phyloP scores from a whole-genome alignment of 2,797 vertebrate species.

The Pyrrhura leucotis region DNA sequence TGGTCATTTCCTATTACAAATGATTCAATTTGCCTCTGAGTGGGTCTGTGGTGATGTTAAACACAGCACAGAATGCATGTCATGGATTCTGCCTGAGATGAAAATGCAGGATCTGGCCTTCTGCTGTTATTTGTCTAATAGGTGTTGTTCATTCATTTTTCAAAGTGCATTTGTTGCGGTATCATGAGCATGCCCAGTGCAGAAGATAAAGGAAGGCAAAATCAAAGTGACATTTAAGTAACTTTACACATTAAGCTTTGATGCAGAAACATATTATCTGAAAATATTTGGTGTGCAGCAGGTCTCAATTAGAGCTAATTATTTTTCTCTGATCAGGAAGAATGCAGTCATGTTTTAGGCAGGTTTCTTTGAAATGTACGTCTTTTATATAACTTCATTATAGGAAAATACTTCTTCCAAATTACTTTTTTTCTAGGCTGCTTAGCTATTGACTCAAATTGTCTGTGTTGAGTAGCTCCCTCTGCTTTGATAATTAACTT shows the following conservation, averaged over 20 bases:
- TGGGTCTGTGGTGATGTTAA: background rate
- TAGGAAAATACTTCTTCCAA: constrained; percentile 69
- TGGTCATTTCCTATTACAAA: background rate
- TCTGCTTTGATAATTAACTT: constrained; percentile 79
- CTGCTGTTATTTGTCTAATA: constrained; percentile 41
- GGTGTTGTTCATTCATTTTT: constrained; percentile 56
- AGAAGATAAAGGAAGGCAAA: constrained; percentile 40
- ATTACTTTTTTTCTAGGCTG: constrained; percentile 65
- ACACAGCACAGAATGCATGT: background rate
- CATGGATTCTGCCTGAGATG: background rate
- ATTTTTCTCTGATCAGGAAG: constrained; percentile 71
- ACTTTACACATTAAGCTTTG: constrained; percentile 57
- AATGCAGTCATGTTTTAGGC: constrained; percentile 60
- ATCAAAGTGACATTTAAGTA: constrained; percentile 67
- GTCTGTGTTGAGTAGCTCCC: constrained; percentile 59
- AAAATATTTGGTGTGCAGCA: constrained; percentile 62
- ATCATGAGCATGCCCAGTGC: constrained; percentile 42
- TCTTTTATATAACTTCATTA: constrained; percentile 69
- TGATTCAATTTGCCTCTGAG: background rate
- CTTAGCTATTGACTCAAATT: constrained; percentile 73
- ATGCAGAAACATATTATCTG: constrained; percentile 58
- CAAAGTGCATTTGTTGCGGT: background rate
- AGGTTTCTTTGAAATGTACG: constrained; percentile 68
- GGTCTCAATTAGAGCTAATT: constrained; percentile 69
- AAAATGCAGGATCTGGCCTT: background rate